Evolutionary conservation across 1,140 invertebrate genomes (phyloP).

Genomic region (Drosophila nikananu): DNA sequence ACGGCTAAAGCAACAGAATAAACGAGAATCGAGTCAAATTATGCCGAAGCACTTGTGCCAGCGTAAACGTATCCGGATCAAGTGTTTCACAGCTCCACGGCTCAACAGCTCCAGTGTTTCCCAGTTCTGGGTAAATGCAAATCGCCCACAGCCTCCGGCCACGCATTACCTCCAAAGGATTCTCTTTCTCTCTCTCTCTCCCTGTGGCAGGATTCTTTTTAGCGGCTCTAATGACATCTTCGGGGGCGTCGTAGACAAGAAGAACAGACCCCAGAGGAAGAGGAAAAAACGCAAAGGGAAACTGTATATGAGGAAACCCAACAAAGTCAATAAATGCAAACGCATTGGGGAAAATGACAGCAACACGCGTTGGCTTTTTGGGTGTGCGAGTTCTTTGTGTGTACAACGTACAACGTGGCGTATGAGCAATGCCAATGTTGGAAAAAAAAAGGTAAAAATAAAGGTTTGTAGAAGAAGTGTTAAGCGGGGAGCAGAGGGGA

Average conservation of each 20-base stretch:
- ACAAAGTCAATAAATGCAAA: slow-evolving; percentile 57
- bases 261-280: slow-evolving; percentile 15
- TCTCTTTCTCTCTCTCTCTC: background rate
- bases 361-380: slow-evolving; percentile 55
- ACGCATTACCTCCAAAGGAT: slow-evolving; percentile 28
- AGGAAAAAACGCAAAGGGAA: background rate
- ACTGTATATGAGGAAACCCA: slow-evolving; percentile 25
- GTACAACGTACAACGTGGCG: slow-evolving; percentile 26
- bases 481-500: background rate
- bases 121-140: slow-evolving; percentile 31
- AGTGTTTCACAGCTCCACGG: slow-evolving; percentile 10
- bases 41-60: slow-evolving; percentile 32
- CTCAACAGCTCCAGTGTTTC: background rate
- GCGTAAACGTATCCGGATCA: slow-evolving; percentile 28
- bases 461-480: background rate
- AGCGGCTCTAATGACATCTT: slow-evolving; percentile 51
- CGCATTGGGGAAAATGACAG: slow-evolving; percentile 56
- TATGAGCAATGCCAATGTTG: slow-evolving; percentile 38
- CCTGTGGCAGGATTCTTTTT: slow-evolving; percentile 17
- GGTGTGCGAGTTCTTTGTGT: slow-evolving; percentile 36
- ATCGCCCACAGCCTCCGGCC: slow-evolving; percentile 40
- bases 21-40: slow-evolving; percentile 57
- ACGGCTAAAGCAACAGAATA: slow-evolving; percentile 38
- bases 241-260: slow-evolving; percentile 36
- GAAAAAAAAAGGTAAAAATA: slow-evolving; percentile 18